Conservation (phyloP, 1,140 invertebrate species). For the Hylyphantes graminicola region DNA sequence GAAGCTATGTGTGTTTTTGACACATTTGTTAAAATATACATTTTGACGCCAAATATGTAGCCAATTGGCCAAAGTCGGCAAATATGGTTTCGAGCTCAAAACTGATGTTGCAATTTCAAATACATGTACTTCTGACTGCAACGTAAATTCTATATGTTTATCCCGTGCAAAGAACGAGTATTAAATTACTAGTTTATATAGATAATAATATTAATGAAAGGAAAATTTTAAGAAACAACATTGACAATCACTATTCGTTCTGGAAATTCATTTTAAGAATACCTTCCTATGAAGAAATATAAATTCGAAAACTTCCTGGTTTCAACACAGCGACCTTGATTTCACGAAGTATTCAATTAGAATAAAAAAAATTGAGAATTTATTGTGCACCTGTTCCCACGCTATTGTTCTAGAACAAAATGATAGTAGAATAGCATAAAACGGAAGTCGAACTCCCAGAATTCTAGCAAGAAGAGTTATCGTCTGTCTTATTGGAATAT, state of each 20-base stretch:
- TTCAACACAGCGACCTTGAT: constrained; percentile 7
- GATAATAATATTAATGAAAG: no score
- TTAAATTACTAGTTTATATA: no score
- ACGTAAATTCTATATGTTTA: no score
- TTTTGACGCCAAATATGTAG: no score
- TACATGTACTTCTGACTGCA: no score
- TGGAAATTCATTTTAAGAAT: neutral
- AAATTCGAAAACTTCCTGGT: constrained; percentile 15
- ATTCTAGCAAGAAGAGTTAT: neutral
- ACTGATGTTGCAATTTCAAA: no score
- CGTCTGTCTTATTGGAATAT: constrained; percentile 11
- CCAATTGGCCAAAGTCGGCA: no score
- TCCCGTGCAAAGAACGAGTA: no score
- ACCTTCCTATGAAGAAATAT: neutral
- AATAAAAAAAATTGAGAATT: constrained; percentile 22
- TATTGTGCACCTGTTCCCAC: constrained; percentile 37
- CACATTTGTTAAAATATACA: no score
- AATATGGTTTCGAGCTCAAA: no score
- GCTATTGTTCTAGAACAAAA: constrained; percentile 27
- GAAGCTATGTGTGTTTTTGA: no score
- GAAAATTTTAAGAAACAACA: neutral
- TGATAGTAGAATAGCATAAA: neutral
- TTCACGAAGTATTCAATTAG: constrained; percentile 6
- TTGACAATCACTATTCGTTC: neutral
- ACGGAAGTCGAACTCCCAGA: constrained; percentile 4